Base-by-base conservation (phyloP, 2,888 invertebrate genomes). In the Phania funesta region DNA sequence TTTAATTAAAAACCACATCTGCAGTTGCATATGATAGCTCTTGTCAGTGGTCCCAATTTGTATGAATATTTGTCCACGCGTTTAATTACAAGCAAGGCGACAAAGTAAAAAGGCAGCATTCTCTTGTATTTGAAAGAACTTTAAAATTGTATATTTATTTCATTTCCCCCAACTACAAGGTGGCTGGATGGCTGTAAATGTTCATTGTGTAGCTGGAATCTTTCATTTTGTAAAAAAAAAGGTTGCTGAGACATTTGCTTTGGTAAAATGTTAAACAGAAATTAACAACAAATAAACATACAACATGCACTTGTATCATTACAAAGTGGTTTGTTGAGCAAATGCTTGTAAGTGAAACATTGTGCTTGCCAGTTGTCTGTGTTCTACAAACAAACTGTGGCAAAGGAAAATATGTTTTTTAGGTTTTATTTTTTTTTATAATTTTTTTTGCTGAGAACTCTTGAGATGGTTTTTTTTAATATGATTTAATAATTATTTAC, bases 271-370 rank as follows among this genome's bases (percentile, higher is more conserved):
- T n/a, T 16, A 54, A 26, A 46, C 7, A 13, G 8, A n/a, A 20
- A 24, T 24, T 13, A 1, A 5, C 3, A 24, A 24, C 24, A 50
- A 13, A 24, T n/a, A 22, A 20, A 22, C 5, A 48, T 8, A 46
- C 50, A 60, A 50, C 20, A 41, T 6, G 50, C 38, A 50, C 38
- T 38, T 50, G 0, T 46, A 64, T 54, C 44, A 64, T 64, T 64
- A 35, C 13, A 22, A 16, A 62, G 73, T 52, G 73, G 62, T 73
- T 62, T 73, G 73, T 62, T 62, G 35, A 41, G 48, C 24, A 60
- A 58, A 54, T 38, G 38, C 9, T 24, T 73, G 70, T 26, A 24
- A 58, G 18, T 58, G 26, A 4, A 26, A 26, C 22, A 32, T n/a
- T 46, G 16, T 13, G 18, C n/a, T n/a, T n/a, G n/a, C 3, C 18